Evolutionary conservation across 2,113 vertebrate genomes (phyloP), one percentile per base, ranked within the genome.

Genomic region (Cynopterus brachyotis): DNA sequence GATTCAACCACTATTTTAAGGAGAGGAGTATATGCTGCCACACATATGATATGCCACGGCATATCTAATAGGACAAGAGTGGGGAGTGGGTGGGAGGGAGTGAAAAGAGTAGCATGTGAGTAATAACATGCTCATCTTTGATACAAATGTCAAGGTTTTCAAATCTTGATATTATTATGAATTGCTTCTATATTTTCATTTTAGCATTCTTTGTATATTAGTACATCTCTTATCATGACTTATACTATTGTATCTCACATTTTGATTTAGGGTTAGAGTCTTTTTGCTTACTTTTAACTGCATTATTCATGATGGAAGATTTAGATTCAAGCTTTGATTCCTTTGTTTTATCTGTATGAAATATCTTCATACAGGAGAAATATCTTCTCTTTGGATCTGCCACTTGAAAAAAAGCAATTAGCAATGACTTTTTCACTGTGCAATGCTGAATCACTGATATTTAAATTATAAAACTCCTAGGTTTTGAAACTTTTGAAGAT

Each of bases 181-280:
- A 30, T 79, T 93, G 30, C 0, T 42, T 73, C 26, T 76, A 24
- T 78, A 76, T 5, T 83, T 96, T 26, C 30, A 73, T 45, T 57
- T 81, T 95, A 93, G 85, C 32, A 73, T 80, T 84, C 75, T 84
- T 95, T 96, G 37, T 22, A 37, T 89, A 30, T 87, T 79, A 75
- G 57, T 85, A 66, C 4, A n/a, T 72, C 40, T 66, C 5, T 86
- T 72, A 40, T 60, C 67, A 57, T 92, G 78, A 40, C 28, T 79
- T 82, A 64, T 20, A 28, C 2, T 57, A 2, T n/a, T n/a, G n/a
- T 89, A 70, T 64, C 5, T 92, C 13, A 80, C 7, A 69, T 84
- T 96, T 84, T 64, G 26, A 87, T 87, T 92, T 96, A 59, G 70
- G 37, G 17, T 89, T 79, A 80, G 66, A 53, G 79, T 91, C 28